These are phyloP conservation scores for Montipora efflorescens DNA, from an alignment of 64 coral and sea anemone genomes.

Conservation along the genomic window DNA sequence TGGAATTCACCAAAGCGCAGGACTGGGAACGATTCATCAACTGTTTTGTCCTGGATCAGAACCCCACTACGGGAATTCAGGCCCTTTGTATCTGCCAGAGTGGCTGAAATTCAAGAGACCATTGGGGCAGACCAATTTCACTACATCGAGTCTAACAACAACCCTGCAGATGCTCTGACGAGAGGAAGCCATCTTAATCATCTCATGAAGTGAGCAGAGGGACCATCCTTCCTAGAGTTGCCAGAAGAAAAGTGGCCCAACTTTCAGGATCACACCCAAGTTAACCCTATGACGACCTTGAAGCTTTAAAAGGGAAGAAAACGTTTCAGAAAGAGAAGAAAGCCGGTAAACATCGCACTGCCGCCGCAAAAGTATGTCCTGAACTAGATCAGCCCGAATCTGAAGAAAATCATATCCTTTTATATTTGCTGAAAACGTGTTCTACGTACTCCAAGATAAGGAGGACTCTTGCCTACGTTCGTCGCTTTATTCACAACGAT, in stretches of 20 bases:
- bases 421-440: conserved; percentile 35
- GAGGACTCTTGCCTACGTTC: conserved; percentile 51
- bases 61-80: conserved; percentile 22
- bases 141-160: conserved; percentile 21
- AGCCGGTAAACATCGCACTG: not conserved
- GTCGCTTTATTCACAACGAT: conserved; percentile 23
- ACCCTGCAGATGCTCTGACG: conserved; percentile 45
- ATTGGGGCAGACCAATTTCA: not conserved
- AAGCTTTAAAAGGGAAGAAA: conserved; percentile 12
- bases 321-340: not conserved
- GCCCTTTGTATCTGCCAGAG: conserved; percentile 44
- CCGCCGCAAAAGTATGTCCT: not conserved
- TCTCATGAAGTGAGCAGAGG: conserved; percentile 14
- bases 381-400: not conserved
- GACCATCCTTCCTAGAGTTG: conserved; percentile 3
- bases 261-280: conserved; percentile 16
- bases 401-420: conserved; percentile 32
- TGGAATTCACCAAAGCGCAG: conserved; percentile 25
- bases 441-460: conserved; percentile 37
- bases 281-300: conserved; percentile 5
- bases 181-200: conserved; percentile 16
- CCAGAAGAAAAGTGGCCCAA: conserved; percentile 18
- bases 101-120: conserved; percentile 57
- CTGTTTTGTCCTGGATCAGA: conserved; percentile 45
- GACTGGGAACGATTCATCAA: not conserved